These are phyloP conservation scores for Subanguina moxae DNA, from an alignment of 1,140 invertebrate genomes.

Conservation along the genomic window DNA sequence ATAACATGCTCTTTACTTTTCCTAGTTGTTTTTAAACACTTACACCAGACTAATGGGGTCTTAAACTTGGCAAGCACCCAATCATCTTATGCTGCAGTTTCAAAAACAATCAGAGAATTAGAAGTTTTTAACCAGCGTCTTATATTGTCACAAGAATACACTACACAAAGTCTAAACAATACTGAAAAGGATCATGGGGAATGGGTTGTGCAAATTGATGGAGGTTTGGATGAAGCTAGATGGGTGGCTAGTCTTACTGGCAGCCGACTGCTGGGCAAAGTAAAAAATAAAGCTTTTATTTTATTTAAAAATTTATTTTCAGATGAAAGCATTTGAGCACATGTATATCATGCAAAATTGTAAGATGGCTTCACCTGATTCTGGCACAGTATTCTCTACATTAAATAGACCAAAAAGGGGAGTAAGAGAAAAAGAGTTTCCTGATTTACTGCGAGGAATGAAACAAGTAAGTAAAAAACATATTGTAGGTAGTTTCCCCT, in stretches of 20 bases:
- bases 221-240: slow-evolving; percentile 11
- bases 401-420: not conserved
- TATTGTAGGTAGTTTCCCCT: too few species aligned
- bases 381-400: not conserved
- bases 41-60: too few species aligned
- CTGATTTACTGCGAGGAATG: not conserved
- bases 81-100: too few species aligned
- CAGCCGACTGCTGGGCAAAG: slow-evolving; percentile 1
- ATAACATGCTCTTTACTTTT: too few species aligned
- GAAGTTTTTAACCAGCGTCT: too few species aligned
- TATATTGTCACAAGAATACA: too few species aligned
- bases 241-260: slow-evolving; percentile 15
- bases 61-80: too few species aligned
- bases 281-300: not conserved
- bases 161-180: too few species aligned
- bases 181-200: not conserved
- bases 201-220: slow-evolving; percentile 12
- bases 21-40: too few species aligned
- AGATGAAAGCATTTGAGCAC: slow-evolving; percentile 17
- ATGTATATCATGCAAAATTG: slow-evolving; percentile 10
- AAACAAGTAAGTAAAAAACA: not conserved
- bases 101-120: too few species aligned
- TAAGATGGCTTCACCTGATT: not conserved
- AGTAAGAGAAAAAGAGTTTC: not conserved
- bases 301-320: not conserved